Base-by-base conservation (phyloP, 2,113 vertebrate species). In the Notothenia coriiceps region DNA sequence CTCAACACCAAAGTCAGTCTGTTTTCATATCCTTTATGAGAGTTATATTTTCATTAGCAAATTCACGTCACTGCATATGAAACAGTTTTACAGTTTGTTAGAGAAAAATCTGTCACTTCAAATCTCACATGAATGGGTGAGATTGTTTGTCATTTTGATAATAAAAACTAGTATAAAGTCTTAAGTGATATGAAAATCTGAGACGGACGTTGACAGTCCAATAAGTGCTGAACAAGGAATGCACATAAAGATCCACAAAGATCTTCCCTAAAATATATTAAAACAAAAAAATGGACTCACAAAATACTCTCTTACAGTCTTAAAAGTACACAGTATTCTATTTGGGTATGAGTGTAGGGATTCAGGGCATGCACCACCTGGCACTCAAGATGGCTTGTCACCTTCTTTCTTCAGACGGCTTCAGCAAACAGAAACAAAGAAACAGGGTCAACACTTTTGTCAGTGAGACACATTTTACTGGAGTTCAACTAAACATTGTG, bases 401-500 rank as follows among this genome's bases (percentile, higher is more conserved):
- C 98, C 96, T 96, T 99, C 98, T 96, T 99, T 99, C 96, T 99
- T 99, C 97, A 99, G 96, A 79, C 98, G 98, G 90, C 98, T 99
- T 91, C 72, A 92, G 60, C 74, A 84, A 47, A 86, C 89, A 90
- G 74, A 80, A 75, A 77, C 17, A 90, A 50, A 82, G 43, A 82
- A 51, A 61, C 33, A 56, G 15, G 33, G 40, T 78, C 4, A 69
- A 79, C n/a, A 68, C 33, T 35, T 43, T 14, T 63, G 20, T 29
- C 2, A 22, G 14, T 61, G 2, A 33, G 20, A 60, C 11, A 55
- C 20, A 29, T 51, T 35, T 60, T 25, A 14, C 29, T 47, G 10
- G 14, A 25, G 44, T 63, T 67, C 14, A 54, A 56, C 14, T 20
- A 6, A 51, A 11, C 7, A 44, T 57, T 47, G 50, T 17, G 6